Conservation (phyloP, 2,888 invertebrate species). For the Drosophila macrospina region DNA sequence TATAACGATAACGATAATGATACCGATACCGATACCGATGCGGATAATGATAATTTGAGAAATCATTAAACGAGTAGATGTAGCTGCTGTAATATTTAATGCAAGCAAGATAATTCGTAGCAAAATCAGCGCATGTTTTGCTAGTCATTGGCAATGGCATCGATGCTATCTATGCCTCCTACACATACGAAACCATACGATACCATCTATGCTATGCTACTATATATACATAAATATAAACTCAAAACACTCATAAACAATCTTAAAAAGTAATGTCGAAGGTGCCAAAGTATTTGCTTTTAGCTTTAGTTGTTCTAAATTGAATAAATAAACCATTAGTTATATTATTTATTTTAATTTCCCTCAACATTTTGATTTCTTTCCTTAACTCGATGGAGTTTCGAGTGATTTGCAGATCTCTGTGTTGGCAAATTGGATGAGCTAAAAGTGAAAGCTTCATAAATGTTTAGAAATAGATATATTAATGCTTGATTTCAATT, state of each 20-base stretch:
- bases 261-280: slow-evolving; percentile 58
- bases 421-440: slow-evolving; percentile 30
- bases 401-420: neutral
- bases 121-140: slow-evolving; percentile 70
- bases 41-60: slow-evolving; percentile 25
- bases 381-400: neutral
- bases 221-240: slow-evolving; percentile 22
- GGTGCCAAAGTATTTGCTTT: slow-evolving; percentile 81
- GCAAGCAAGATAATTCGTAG: slow-evolving; percentile 60
- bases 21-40: slow-evolving; percentile 50
- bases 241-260: slow-evolving; percentile 33
- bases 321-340: slow-evolving; percentile 61
- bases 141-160: slow-evolving; percentile 58
- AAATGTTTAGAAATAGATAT: slow-evolving; percentile 41
- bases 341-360: slow-evolving; percentile 54
- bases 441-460: slow-evolving; percentile 14
- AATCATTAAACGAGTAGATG: slow-evolving; percentile 45
- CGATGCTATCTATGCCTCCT: slow-evolving; percentile 28
- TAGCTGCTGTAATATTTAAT: slow-evolving; percentile 67
- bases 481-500: slow-evolving; percentile 35
- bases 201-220: no score
- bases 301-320: slow-evolving; percentile 68
- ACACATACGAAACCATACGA: slow-evolving; percentile 18
- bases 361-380: slow-evolving; percentile 11
- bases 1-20: slow-evolving; percentile 36